Percentiles rank a stretch among this genome's conserved stretches.
These are phyloP conservation scores for Heliconius hermathena DNA, from an alignment of 1,140 invertebrate species.

Conservation along the genomic window DNA sequence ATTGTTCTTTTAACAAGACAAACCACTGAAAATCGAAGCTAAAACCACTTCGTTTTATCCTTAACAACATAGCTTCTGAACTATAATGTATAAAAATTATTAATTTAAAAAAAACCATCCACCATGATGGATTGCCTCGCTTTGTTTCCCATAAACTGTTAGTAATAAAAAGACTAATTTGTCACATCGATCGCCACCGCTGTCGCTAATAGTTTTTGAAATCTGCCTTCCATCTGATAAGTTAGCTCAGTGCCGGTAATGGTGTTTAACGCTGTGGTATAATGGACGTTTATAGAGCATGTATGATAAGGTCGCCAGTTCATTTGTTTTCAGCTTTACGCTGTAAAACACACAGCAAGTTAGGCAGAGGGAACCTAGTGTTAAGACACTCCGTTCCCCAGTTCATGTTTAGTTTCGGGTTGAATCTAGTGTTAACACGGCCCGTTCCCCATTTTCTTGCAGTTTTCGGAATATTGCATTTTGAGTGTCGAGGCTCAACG, in stretches of 20 bases:
- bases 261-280: not conserved
- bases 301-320: not conserved
- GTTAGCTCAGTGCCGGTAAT: not conserved
- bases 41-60: no score
- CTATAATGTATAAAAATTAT: not conserved
- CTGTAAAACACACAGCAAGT: no score
- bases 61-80: not conserved
- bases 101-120: conserved; percentile 8
- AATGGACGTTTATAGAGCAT: not conserved
- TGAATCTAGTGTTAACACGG: no score
- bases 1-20: no score
- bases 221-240: conserved; percentile 22
- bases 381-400: no score
- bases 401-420: no score
- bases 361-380: no score
- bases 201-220: conserved; percentile 16
- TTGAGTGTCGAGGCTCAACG: no score
- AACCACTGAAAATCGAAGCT: no score
- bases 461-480: no score
- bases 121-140: conserved; percentile 20
- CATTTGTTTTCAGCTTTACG: not conserved
- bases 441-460: no score
- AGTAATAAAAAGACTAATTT: conserved; percentile 20
- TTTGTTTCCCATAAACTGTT: conserved; percentile 18
- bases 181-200: conserved; percentile 7